A percentile compares a stretch with the other conserved stretches of the same genome.
Evolutionary conservation across 2,113 vertebrate genomes (phyloP).

Genomic region (Hemiprocne comata): DNA sequence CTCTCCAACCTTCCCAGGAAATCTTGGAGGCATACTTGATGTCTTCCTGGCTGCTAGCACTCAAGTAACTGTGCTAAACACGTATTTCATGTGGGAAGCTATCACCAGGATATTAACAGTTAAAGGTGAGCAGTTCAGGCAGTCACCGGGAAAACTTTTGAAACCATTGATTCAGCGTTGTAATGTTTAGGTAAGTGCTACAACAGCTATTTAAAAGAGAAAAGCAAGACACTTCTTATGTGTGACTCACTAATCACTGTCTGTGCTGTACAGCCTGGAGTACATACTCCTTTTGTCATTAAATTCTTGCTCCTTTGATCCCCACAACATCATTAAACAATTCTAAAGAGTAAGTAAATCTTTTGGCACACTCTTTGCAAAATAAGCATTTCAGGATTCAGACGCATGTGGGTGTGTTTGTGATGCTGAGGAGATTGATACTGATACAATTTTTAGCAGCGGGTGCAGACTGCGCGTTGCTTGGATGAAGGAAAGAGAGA

Average conservation of each 20-base stretch:
- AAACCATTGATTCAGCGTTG: constrained; percentile 36
- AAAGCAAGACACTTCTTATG: constrained; percentile 50
- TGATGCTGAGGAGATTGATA: constrained; percentile 63
- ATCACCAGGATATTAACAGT: not conserved
- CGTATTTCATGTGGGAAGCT: not conserved
- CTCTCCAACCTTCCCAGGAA: not conserved
- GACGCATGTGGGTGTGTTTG: constrained; percentile 60
- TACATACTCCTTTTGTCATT: constrained; percentile 74
- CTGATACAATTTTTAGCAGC: constrained; percentile 61
- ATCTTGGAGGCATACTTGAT: not conserved
- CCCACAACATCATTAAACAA: constrained; percentile 66
- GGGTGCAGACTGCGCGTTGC: not conserved
- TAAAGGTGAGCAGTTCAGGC: constrained; percentile 38
- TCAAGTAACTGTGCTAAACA: not conserved
- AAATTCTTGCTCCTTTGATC: constrained; percentile 74
- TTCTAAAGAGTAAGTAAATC: constrained; percentile 72
- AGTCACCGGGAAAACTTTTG: not conserved
- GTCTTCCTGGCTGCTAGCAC: not conserved
- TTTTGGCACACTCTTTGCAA: constrained; percentile 64
- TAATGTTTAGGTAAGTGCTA: constrained; percentile 64
- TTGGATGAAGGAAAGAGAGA: not conserved
- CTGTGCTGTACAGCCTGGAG: constrained; percentile 55
- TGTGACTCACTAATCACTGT: constrained; percentile 76
- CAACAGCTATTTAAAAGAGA: constrained; percentile 46
- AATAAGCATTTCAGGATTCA: constrained; percentile 61